Base-by-base conservation (phyloP, 2,888 invertebrate genomes). In the Leucophenga maculata region DNA sequence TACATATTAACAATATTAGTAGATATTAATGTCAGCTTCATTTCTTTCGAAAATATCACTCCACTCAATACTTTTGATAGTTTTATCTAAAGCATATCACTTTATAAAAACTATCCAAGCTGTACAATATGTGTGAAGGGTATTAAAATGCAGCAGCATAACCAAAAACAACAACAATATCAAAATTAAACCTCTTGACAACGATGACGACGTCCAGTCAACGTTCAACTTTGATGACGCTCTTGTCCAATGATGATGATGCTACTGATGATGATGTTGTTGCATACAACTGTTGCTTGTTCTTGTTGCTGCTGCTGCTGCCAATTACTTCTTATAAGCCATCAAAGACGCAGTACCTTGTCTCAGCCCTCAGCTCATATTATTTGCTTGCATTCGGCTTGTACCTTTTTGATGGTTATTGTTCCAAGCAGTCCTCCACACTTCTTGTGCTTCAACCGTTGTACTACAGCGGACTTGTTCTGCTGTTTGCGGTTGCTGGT, bases 291-390 rank as follows among this genome's bases (percentile, higher is more conserved):
- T 75, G 62, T 16, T 14, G 13, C 55, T 69, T 59, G 69, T 8
- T 69, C 20, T 70, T 65, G 77, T 60, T 71, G 74, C 64, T 67
- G 68, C 39, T 13, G 65, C 14, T 80, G 80, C 80, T 83, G 80
- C 80, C 80, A 80, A 80, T 80, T 80, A 80, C 80, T 82, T 80
- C 79, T 78, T 82, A 81, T 78, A 82, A 82, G 76, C 81, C 80
- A 80, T 80, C 80, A 80, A 55, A 14, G 20, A 22, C 20, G 50
- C 16, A 18, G 50, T 50, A 50, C n/a, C 80, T 80, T 80, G 81
- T 81, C 80, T 77, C 55, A 39, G 22, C 14, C 79, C 80, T 77
- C 55, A 39, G 22, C 14, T 48, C 46, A 44, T 22, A 69, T 77
- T 72, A 71, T 69, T 71, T 66, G 69, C 59, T 57, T 65, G 50